Evolutionary conservation across 2,113 vertebrate genomes (phyloP), one percentile per base, ranked within the genome.

Genomic region (Platysternon megacephalum): DNA sequence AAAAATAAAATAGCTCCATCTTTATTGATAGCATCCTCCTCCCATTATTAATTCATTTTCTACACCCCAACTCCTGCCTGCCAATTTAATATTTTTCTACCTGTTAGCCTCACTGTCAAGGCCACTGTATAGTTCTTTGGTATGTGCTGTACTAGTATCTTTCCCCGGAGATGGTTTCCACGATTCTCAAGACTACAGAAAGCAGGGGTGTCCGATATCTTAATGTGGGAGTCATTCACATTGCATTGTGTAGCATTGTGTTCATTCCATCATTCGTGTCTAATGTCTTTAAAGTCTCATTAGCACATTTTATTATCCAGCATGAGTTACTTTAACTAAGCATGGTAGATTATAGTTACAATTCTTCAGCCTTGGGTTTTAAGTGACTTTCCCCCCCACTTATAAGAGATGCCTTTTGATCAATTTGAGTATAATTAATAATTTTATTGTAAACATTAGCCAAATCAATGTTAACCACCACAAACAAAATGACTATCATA

Each of bases 391-490:
- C 58, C 68, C 49, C 44, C 0, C 5, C 5, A 12, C 52, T 84
- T 74, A 86, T 28, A 42, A 87, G 51, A 85, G 53, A 79, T 1
- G 0, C 0, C 72, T 22, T 58, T 46, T 65, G 55, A 79, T 52
- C 83, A 46, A 16, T 65, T 35, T 17, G 29, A 61, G 29, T 14
- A 61, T 35, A 35, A 58, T 86, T 53, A 53, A 52, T 24, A 13
- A 19, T 26, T 22, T 11, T 6, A 79, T n/a, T 76, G 7, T 82
- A 86, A 90, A 68, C 1, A 1, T 53, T 56, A 58, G 85, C 85
- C 79, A 2, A 2, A 0, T 0, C 8, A 17, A 3, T n/a, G 49
- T 22, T 68, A 86, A 17, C 11, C 8, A 65, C 2, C 8, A 87
- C 87, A 93, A 76, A 74, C 21, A 42, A 42, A 35, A 14, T 6